Evolutionary conservation across 2,888 invertebrate genomes (phyloP), one percentile per base, ranked within the genome.

Genomic region (Petrolisthes cinctipes): DNA sequence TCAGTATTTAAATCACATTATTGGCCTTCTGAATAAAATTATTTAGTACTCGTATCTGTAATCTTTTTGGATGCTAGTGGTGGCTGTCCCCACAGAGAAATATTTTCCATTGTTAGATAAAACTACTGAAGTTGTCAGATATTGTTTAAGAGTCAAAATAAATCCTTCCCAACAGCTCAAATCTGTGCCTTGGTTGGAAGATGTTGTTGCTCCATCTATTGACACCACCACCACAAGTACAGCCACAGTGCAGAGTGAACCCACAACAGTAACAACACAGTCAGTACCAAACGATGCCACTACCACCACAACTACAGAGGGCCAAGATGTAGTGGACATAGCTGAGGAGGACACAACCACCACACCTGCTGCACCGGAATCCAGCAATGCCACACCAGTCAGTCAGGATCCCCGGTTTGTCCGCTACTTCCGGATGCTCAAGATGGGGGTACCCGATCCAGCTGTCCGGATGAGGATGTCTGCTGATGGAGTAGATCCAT

Each of bases 391-490:
- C 51, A 82, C 82, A 17, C 89, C 90, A 23, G 57, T 89, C 51
- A 83, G 83, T 54, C 81, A 89, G 71, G 87, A 90, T 80, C 89
- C 90, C 20, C 66, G 84, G 11, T 90, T 61, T 75, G 83, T 80
- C 53, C 82, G 73, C 5, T 90, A 81, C 75, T 95, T 97, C 89
- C 97, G 97, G 94, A 97, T 98, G 97, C 92, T 97, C 0, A 96
- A 96, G 91, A 94, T 98, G 92, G 98, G 98, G 71, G 97, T 97
- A 0, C 97, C 96, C n/a, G 92, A 95, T 82, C 94, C 94, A 91
- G 98, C 97, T 71, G 96, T 98, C 0, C 97, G 96, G 92, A 92
- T 95, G 91, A 97, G 97, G 94, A 96, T 97, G 95, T 92, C 94
- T 82, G 93, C 95, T 9, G 97, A 98, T 93, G 98, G 97, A n/a